Evolutionary conservation across 2,797 vertebrate species (phyloP).

Genomic region (Cephalopachus bancanus): DNA sequence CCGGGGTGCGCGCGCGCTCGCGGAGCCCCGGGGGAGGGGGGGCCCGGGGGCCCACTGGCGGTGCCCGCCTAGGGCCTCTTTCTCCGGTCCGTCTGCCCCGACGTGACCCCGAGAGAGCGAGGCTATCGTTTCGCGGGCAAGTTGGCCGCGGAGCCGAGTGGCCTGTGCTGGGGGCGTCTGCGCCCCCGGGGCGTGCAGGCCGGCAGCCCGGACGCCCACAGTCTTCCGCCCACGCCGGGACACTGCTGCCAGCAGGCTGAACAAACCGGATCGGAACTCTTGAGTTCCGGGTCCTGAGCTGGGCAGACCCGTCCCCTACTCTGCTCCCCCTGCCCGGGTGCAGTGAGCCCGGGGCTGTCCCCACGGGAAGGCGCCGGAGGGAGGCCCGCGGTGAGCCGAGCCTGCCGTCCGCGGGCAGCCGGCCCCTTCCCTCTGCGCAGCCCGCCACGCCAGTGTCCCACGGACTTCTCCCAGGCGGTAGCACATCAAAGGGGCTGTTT

Average conservation of each 20-base stretch:
- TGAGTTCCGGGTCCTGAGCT: not conserved
- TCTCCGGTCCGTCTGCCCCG: not conserved
- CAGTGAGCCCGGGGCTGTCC: not conserved
- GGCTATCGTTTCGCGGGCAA: not conserved
- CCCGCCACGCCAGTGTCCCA: conserved; percentile 53
- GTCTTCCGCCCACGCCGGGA: not conserved
- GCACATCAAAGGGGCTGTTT: conserved; percentile 78
- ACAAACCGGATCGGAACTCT: not conserved
- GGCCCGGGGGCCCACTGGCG: not conserved
- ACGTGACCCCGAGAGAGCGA: not conserved
- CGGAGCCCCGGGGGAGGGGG: not conserved
- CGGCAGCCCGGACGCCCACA: not conserved
- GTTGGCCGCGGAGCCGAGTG: not conserved
- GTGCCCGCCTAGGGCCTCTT: not conserved
- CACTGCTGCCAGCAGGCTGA: not conserved
- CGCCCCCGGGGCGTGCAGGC: not conserved
- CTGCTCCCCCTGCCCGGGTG: not conserved
- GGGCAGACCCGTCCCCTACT: not conserved
- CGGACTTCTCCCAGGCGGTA: conserved; percentile 56
- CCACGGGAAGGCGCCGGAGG: not conserved
- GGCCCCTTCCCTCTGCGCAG: conserved; percentile 62
- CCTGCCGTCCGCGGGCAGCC: conserved; percentile 40
- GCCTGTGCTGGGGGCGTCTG: not conserved
- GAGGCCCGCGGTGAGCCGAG: not conserved
- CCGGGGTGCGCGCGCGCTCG: not conserved